Percentiles rank a stretch among this genome's conserved stretches.
phyloP scores from a whole-genome alignment of 2,888 invertebrate genomes.

The Pharmacophagus antenor region DNA sequence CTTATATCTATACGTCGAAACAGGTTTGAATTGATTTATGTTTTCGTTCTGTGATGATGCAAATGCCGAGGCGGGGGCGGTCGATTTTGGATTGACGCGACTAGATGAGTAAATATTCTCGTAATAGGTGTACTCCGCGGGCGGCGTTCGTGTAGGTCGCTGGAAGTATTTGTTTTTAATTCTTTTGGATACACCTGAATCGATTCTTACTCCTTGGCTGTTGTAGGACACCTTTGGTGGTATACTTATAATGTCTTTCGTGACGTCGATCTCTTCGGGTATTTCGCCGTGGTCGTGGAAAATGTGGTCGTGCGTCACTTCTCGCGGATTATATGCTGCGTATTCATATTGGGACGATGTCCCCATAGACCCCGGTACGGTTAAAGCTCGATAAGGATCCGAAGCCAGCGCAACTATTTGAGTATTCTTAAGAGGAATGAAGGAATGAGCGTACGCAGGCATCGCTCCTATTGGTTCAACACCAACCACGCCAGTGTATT shows the following conservation, averaged over 20 bases:
- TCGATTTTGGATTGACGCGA: slow-evolving; percentile 43
- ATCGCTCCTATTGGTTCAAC: slow-evolving; percentile 53
- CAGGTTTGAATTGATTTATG: slow-evolving; percentile 53
- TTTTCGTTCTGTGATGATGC: slow-evolving; percentile 43
- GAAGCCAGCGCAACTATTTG: slow-evolving; percentile 55
- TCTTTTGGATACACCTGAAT: slow-evolving; percentile 42
- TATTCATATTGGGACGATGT: slow-evolving; percentile 67
- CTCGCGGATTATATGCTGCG: slow-evolving; percentile 67
- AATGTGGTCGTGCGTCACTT: slow-evolving; percentile 76
- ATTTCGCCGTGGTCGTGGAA: slow-evolving; percentile 77
- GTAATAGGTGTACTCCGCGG: slow-evolving; percentile 64
- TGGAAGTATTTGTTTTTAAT: slow-evolving; percentile 51
- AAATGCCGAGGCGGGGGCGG: slow-evolving; percentile 45
- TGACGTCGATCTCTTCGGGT: slow-evolving; percentile 57
- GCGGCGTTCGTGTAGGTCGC: slow-evolving; percentile 50
- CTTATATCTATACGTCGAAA: slow-evolving; percentile 56
- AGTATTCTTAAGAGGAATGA: slow-evolving; percentile 55
- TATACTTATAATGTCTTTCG: slow-evolving; percentile 52
- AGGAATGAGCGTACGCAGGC: slow-evolving; percentile 48
- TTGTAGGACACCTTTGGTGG: slow-evolving; percentile 66
- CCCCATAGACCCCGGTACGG: slow-evolving; percentile 57
- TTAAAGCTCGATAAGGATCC: slow-evolving; percentile 49
- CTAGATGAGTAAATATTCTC: slow-evolving; percentile 61
- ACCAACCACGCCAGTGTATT: slow-evolving; percentile 47
- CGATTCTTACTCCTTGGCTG: slow-evolving; percentile 60